Conservation (phyloP, 1,140 invertebrate genomes). For the Ectropis grisescens region DNA sequence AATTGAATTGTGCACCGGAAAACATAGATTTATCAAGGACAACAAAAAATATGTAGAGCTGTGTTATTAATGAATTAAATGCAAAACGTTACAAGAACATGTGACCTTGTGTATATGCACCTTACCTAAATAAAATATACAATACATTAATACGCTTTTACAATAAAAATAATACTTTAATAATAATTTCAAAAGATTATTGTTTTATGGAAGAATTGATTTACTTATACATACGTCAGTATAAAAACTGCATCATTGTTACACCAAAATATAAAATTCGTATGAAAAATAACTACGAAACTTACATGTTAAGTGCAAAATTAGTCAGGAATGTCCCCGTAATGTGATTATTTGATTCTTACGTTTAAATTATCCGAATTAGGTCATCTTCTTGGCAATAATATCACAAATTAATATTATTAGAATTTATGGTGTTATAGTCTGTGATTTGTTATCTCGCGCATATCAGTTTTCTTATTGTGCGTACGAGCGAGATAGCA, state of each 20-base stretch:
- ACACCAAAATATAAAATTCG: slow-evolving; percentile 39
- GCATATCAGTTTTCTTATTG: no score
- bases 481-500: no score
- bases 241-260: slow-evolving; percentile 32
- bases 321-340: slow-evolving; percentile 38
- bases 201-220: slow-evolving; percentile 35
- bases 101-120: slow-evolving; percentile 39
- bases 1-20: no score
- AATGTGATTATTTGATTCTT: slow-evolving; percentile 8
- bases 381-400: slow-evolving; percentile 36
- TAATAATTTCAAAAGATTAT: slow-evolving; percentile 22
- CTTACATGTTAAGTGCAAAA: slow-evolving; percentile 31
- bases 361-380: slow-evolving; percentile 11
- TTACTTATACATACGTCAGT: slow-evolving; percentile 17
- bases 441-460: no score
- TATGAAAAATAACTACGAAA: slow-evolving; percentile 43
- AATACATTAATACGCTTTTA: no score
- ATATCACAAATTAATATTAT: slow-evolving; percentile 46
- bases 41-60: no score
- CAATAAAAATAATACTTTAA: slow-evolving; percentile 37
- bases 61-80: slow-evolving; percentile 25
- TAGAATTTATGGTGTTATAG: no score
- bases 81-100: no score
- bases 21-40: no score
- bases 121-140: slow-evolving; percentile 47